Conservation (phyloP, 1,140 invertebrate genomes). For the Hetaerina americana region DNA sequence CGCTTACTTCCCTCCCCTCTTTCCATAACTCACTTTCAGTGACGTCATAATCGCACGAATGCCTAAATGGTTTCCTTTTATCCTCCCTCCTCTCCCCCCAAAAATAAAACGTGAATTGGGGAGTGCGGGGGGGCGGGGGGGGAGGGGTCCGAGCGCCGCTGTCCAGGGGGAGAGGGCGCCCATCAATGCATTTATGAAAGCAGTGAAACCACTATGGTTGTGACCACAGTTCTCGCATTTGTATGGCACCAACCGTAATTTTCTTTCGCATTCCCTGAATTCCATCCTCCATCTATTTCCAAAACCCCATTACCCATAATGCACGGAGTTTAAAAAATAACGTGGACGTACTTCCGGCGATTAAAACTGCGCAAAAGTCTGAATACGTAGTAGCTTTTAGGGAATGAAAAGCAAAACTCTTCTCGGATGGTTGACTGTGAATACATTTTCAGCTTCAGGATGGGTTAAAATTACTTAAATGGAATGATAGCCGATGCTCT, state of each 20-base stretch:
- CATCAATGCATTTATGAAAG: background rate
- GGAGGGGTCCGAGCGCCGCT: background rate
- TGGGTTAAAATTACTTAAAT: background rate
- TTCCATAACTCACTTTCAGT: background rate
- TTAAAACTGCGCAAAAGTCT: background rate
- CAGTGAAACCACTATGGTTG: background rate
- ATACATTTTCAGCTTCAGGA: background rate
- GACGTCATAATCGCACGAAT: background rate
- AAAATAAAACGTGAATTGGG: background rate
- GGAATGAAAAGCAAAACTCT: background rate
- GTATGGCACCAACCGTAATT: background rate
- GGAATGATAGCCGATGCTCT: background rate
- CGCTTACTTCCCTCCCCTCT: background rate
- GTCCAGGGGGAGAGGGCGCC: background rate
- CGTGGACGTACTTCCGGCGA: background rate
- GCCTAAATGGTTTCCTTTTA: background rate
- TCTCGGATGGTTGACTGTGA: background rate
- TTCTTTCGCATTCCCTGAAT: too few species aligned
- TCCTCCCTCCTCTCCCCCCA: background rate
- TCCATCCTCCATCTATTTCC: background rate
- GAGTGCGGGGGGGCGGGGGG: background rate
- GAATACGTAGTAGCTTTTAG: background rate
- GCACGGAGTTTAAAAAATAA: background rate
- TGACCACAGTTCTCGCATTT: background rate
- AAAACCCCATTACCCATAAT: background rate